Base-by-base conservation (phyloP, 2,888 invertebrate genomes). In the Diarsia dahlii region DNA sequence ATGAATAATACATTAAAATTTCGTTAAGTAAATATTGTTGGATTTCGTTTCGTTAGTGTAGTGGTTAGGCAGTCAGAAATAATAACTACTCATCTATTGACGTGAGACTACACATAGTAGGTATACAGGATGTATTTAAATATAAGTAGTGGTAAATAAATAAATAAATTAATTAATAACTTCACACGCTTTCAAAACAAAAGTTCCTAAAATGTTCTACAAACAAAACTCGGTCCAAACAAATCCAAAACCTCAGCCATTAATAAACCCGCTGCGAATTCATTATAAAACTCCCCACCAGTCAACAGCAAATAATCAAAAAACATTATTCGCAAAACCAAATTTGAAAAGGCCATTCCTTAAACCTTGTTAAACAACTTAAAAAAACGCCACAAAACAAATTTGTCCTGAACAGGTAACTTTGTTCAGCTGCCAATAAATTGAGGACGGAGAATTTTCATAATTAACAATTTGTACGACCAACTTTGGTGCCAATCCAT, bases 391-490 rank as follows among this genome's bases (percentile, higher is more conserved):
- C 83, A 82, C 86, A 87, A 89, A 89, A 87, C 89, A 90, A 90
- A 90, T 90, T 89, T 85, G 86, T 89, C 88, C 74, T 74, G 79
- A 89, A 86, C 90, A 89, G 87, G 89, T 89, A 89, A 90, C 88
- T 90, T 89, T 84, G 84, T 88, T 73, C 84, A 81, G 87, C 84
- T 80, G 77, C 82, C 86, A 89, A 88, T 86, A 89, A 91, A 90
- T 89, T 87, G 89, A 82, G 86, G 86, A 85, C 83, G 84, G 70
- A 76, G 80, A 91, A 95, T 95, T 95, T 93, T 90, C 93, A 95
- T 95, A 94, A 94, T 95, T 94, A 95, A 94, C 94, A 94, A 94
- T 93, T 94, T 92, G 88, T 78, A 87, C 89, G 91, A 91, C 92
- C 91, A 94, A 94, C 92, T 95, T 88, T 83, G 91, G 91, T 89